These are phyloP conservation scores for Pristis pectinata DNA, from an alignment of 2,797 vertebrate genomes.

Conservation along the genomic window DNA sequence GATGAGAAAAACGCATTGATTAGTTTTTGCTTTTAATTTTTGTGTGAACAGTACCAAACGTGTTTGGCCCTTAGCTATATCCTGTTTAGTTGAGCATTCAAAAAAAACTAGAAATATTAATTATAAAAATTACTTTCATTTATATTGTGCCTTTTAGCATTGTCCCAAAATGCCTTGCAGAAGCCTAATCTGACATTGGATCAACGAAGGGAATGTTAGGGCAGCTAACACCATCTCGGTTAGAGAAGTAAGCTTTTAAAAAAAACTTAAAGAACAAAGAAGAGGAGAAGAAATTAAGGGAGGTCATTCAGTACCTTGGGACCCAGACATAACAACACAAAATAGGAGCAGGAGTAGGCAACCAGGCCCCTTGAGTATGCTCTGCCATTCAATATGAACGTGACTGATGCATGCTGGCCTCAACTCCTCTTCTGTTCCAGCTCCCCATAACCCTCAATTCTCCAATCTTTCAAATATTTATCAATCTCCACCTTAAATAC, in stretches of 20 bases:
- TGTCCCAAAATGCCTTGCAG: not conserved
- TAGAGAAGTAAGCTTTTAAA: not conserved
- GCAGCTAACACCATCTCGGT: not conserved
- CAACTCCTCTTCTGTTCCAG: no score
- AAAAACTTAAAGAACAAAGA: not conserved
- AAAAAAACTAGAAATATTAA: not conserved
- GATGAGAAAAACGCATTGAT: not conserved
- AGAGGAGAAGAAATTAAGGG: not conserved
- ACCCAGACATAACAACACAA: not conserved
- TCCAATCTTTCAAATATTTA: no score
- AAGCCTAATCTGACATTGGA: not conserved
- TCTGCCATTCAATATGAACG: no score
- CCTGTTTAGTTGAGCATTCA: not conserved
- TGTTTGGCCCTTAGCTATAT: not conserved
- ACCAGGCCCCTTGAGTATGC: no score
- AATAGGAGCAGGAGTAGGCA: no score
- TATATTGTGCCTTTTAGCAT: not conserved
- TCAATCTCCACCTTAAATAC: no score
- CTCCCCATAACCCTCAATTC: no score
- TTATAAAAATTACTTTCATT: not conserved
- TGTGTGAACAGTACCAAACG: not conserved
- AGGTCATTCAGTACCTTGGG: not conserved
- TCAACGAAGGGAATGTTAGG: not conserved
- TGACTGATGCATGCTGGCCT: no score
- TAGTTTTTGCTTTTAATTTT: not conserved